phyloP scores from a whole-genome alignment of 2,113 vertebrate species.

The Vicugna pacos region DNA sequence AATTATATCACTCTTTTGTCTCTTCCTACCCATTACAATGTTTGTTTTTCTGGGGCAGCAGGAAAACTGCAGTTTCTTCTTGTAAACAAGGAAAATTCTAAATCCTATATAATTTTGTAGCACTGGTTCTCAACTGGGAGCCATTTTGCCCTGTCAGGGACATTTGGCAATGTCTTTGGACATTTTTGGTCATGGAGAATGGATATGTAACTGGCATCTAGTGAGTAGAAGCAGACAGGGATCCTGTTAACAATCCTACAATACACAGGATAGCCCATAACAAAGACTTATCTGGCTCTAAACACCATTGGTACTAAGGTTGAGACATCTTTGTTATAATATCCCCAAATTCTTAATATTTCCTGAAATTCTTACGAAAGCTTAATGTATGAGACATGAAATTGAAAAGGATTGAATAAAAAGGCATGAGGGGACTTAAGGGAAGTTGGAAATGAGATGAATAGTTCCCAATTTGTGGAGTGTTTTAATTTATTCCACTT shows the following conservation, averaged over 20 bases:
- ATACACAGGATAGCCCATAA: neutral
- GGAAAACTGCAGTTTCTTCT: neutral
- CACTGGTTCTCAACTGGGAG: neutral
- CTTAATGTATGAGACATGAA: neutral
- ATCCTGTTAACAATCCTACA: neutral
- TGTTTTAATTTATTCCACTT: neutral
- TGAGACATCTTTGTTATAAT: neutral
- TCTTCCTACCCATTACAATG: neutral
- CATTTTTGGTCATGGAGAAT: neutral
- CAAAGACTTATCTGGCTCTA: neutral
- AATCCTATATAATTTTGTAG: neutral
- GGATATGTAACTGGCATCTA: neutral
- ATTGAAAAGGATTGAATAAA: neutral
- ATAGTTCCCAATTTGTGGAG: neutral
- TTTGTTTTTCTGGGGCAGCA: neutral
- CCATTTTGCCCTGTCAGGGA: neutral
- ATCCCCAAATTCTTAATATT: neutral
- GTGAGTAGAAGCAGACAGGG: neutral
- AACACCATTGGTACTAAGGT: neutral
- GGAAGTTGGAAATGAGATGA: neutral
- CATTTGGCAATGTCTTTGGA: neutral
- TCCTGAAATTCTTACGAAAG: conserved; percentile 22
- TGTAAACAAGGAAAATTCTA: neutral
- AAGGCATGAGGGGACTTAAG: neutral
- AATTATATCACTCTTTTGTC: neutral